Percentiles rank a stretch among this genome's conserved stretches.
Evolutionary conservation across 2,888 invertebrate genomes (phyloP).

Genomic region (Exocentrus adspersus): DNA sequence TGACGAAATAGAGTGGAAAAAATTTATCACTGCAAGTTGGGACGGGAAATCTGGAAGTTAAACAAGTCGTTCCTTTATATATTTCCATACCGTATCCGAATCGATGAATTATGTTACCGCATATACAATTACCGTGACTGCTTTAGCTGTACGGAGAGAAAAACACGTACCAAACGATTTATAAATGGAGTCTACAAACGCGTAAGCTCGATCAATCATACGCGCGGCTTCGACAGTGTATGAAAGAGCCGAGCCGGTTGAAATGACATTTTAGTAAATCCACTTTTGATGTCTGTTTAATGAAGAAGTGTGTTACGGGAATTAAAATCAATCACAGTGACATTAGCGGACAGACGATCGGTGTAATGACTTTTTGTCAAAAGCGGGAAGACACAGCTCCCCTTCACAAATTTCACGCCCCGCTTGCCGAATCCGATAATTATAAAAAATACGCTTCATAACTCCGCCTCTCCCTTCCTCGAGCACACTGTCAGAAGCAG

Average conservation of each 20-base stretch:
- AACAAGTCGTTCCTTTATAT: no score
- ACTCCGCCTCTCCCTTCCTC: background rate
- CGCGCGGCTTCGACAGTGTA: background rate
- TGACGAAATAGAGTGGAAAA: constrained; percentile 11
- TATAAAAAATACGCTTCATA: background rate
- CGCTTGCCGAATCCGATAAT: no score
- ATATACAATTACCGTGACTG: background rate
- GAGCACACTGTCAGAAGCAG: background rate
- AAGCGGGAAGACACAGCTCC: no score
- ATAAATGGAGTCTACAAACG: background rate
- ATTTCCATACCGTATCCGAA: no score
- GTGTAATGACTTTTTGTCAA: no score
- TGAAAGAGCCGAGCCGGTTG: background rate
- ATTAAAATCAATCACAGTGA: constrained; percentile 11
- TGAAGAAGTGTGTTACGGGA: background rate
- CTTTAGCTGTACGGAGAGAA: background rate
- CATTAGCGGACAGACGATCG: no score
- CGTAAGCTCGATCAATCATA: constrained; percentile 1
- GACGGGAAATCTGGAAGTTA: background rate
- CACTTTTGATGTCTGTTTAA: constrained; percentile 9
- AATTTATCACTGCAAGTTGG: background rate
- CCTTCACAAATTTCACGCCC: no score
- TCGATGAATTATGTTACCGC: no score
- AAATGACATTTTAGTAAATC: constrained; percentile 7
- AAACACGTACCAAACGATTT: background rate